phyloP scores from a whole-genome alignment of 2,113 vertebrate species.

The Coptodon bakossiorum region DNA sequence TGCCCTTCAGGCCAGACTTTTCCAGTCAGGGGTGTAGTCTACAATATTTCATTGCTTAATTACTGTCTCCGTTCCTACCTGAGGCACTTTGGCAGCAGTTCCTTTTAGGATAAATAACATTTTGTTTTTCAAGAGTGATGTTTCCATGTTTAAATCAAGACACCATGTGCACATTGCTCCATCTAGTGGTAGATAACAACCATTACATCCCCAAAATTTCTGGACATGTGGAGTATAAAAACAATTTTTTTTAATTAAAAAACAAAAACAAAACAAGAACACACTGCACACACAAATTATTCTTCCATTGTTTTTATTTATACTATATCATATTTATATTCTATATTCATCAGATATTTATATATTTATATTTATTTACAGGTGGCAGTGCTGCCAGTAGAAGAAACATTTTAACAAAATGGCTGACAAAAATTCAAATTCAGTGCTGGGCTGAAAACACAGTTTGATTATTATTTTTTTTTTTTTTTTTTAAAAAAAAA shows the following conservation, averaged over 20 bases:
- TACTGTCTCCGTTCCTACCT: not conserved
- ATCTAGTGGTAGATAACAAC: not conserved
- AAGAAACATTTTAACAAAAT: constrained; percentile 47
- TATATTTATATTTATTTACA: constrained; percentile 63
- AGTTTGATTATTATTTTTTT: not conserved
- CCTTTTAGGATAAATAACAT: not conserved
- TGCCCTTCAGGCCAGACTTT: not conserved
- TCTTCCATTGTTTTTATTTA: constrained; percentile 60
- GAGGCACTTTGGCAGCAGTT: not conserved
- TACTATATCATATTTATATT: constrained; percentile 59
- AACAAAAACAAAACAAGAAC: not conserved
- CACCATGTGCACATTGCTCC: not conserved
- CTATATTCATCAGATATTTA: constrained; percentile 49
- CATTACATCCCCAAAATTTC: not conserved
- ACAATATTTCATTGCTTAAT: not conserved
- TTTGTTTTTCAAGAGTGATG: not conserved
- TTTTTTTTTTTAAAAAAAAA: not conserved
- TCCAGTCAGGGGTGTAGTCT: not conserved
- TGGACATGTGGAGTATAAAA: not conserved
- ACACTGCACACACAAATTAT: not conserved
- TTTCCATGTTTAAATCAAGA: not conserved
- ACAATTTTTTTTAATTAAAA: fast-evolving
- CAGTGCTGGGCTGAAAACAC: constrained; percentile 50
- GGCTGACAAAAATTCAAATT: constrained; percentile 50
- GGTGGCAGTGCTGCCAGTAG: constrained; percentile 45